Percentiles rank a stretch among this genome's conserved stretches.
phyloP scores from a whole-genome alignment of 2,113 vertebrate species.

The Charina bottae region DNA sequence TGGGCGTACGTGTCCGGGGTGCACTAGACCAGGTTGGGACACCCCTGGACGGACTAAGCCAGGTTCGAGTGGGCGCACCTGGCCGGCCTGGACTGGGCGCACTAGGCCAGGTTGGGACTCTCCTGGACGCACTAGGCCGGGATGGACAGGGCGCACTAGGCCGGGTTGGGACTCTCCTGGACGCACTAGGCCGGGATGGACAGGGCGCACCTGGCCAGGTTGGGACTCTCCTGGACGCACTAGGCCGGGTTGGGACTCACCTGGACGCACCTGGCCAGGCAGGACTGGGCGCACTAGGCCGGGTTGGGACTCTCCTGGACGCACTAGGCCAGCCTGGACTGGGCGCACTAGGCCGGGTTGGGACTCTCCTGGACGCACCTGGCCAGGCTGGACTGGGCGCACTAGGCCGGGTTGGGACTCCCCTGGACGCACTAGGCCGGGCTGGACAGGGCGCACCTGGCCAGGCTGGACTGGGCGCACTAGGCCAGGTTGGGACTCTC shows the following conservation, averaged over 20 bases:
- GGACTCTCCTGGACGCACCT: not conserved
- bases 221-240: not conserved
- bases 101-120: not conserved
- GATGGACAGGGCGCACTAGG: not conserved
- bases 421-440: not conserved
- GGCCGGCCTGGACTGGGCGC: not conserved
- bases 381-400: not conserved
- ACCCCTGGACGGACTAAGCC: not conserved
- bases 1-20: not conserved
- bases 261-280: fast-evolving
- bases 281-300: fast-evolving
- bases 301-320: not conserved
- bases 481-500: too few species aligned
- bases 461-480: not conserved
- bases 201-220: fast-evolving
- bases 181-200: not conserved
- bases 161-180: not conserved
- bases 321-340: not conserved
- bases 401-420: not conserved
- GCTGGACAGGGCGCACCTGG: not conserved
- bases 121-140: not conserved
- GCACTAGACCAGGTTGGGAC: fast-evolving
- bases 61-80: not conserved
- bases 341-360: not conserved
- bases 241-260: not conserved